Conservation (phyloP, 2,113 vertebrate genomes). For the Alexandromys fortis region DNA sequence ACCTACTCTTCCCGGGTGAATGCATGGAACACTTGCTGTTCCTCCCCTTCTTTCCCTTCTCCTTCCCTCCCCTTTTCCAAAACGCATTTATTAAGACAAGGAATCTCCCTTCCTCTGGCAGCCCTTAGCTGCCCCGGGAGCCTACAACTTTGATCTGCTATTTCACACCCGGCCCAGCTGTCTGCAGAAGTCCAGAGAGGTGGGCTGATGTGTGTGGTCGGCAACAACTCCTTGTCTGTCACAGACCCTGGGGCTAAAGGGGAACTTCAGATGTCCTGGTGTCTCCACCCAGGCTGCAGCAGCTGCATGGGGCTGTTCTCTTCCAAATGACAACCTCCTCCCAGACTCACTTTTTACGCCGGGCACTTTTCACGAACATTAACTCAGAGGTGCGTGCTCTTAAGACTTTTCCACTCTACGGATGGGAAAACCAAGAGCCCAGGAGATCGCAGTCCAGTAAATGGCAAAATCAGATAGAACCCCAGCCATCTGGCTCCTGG, state of each 20-base stretch:
- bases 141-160: background rate
- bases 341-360: background rate
- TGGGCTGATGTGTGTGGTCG: rapidly evolving
- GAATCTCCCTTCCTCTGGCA: background rate
- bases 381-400: background rate
- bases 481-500: background rate
- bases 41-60: background rate
- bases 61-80: background rate
- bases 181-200: background rate
- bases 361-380: background rate
- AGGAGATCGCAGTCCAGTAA: background rate
- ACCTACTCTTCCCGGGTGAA: too few relatives aligned
- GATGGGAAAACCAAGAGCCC: background rate
- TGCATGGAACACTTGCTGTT: too few relatives aligned
- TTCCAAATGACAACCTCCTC: background rate
- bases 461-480: background rate
- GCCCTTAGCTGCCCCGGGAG: background rate
- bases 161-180: background rate
- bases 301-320: background rate
- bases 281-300: background rate
- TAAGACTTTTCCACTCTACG: background rate
- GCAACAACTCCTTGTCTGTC: background rate
- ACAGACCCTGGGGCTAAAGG: background rate
- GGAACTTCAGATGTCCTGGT: background rate
- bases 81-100: too few relatives aligned